Evolutionary conservation across 2,797 vertebrate genomes (phyloP).

Genomic region (Syndactyla subalaris): DNA sequence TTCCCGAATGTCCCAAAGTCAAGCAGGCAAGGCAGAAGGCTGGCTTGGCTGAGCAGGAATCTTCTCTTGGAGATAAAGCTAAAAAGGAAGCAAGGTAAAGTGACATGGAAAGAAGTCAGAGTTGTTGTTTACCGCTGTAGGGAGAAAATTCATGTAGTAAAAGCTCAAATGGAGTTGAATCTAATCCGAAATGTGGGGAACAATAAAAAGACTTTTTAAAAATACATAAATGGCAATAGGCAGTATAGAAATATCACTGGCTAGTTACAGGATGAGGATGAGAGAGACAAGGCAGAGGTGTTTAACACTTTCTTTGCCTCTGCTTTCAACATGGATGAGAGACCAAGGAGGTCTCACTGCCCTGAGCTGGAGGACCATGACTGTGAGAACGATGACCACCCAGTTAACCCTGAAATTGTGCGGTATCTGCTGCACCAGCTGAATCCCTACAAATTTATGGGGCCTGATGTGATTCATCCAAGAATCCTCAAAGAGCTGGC

Average conservation of each 20-base stretch:
- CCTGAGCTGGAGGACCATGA: background rate
- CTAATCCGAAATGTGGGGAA: background rate
- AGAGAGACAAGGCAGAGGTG: background rate
- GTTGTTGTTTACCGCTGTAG: background rate
- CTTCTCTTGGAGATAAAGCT: background rate
- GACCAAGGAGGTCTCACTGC: background rate
- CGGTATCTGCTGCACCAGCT: background rate
- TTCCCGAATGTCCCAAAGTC: background rate
- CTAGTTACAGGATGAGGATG: background rate
- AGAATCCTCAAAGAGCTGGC: background rate
- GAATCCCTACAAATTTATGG: background rate
- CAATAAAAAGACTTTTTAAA: background rate
- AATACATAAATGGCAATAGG: background rate
- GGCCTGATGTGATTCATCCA: background rate
- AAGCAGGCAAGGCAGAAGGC: background rate
- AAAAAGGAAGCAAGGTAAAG: background rate
- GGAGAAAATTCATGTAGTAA: background rate
- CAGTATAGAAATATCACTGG: background rate
- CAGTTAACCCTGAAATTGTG: background rate
- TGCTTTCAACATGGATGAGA: background rate
- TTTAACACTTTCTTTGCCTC: background rate
- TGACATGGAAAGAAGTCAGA: background rate
- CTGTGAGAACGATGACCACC: background rate
- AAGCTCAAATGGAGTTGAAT: background rate
- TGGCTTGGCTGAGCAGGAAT: background rate